A percentile compares a stretch with the other conserved stretches of the same genome.
Conservation (phyloP, 1,140 invertebrate genomes). For the Popillia japonica region DNA sequence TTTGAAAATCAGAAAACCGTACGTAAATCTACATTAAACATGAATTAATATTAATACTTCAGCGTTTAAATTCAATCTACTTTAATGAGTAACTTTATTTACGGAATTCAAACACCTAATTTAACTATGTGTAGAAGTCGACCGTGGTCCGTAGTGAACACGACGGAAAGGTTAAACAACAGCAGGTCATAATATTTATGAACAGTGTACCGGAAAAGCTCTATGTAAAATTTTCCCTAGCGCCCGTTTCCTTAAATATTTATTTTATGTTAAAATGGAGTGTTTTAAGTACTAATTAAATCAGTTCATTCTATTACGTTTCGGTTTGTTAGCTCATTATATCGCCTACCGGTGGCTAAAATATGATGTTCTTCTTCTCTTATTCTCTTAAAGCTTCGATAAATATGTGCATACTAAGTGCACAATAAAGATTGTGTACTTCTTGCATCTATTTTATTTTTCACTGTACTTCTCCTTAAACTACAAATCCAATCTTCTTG, state of each 20-base stretch:
- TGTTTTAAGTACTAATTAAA: slow-evolving; percentile 7
- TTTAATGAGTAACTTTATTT: neutral
- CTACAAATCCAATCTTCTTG: neutral
- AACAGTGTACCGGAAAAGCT: neutral
- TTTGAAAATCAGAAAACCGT: too few relatives aligned
- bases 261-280: neutral
- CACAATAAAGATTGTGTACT: too few relatives aligned
- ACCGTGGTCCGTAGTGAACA: too few relatives aligned
- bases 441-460: too few relatives aligned
- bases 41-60: neutral
- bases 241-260: neutral
- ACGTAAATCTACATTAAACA: neutral
- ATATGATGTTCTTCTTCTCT: neutral
- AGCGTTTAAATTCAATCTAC: neutral
- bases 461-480: too few relatives aligned
- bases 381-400: too few relatives aligned
- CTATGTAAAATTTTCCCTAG: neutral
- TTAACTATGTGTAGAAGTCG: neutral
- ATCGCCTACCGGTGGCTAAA: neutral
- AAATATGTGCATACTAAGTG: neutral
- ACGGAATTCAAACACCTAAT: neutral
- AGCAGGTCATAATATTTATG: neutral
- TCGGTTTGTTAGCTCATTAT: slow-evolving; percentile 10
- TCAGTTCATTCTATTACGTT: neutral
- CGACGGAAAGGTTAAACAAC: neutral